phyloP scores from a whole-genome alignment of 1,140 invertebrate genomes.

The Drosophila rhopaloa region DNA sequence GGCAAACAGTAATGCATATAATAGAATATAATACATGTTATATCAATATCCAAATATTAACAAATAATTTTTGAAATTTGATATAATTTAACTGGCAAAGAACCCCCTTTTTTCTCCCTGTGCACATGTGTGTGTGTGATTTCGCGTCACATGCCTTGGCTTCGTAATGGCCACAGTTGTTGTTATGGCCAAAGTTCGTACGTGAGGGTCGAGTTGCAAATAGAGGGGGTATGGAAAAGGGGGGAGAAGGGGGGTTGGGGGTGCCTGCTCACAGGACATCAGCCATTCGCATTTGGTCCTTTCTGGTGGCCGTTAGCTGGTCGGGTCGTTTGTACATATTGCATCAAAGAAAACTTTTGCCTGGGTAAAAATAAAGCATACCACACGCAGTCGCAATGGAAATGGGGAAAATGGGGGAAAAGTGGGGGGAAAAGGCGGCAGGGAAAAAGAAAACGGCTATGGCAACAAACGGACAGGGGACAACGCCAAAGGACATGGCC shows the following conservation, averaged over 20 bases:
- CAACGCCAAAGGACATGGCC: conserved; percentile 50
- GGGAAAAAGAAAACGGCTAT: conserved; percentile 48
- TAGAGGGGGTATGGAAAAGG: conserved; percentile 9
- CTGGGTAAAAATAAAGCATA: conserved; percentile 62
- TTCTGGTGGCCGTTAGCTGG: conserved; percentile 53
- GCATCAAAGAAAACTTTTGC: conserved; percentile 78
- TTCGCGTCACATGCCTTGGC: conserved; percentile 62
- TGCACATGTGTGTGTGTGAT: conserved; percentile 30
- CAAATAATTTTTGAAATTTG: too few relatives aligned
- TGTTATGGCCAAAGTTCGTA: conserved; percentile 83
- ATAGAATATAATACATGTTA: too few relatives aligned
- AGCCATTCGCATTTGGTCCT: conserved; percentile 52
- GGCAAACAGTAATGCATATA: too few relatives aligned
- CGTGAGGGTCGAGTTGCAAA: conserved; percentile 74
- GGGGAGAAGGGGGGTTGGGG: neutral
- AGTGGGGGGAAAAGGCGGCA: conserved; percentile 18
- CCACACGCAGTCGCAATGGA: conserved; percentile 72
- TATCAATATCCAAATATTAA: too few relatives aligned
- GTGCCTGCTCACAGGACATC: conserved; percentile 36
- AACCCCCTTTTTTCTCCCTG: neutral
- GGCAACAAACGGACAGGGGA: conserved; percentile 47
- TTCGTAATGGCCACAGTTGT: conserved; percentile 81
- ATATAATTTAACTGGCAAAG: too few relatives aligned
- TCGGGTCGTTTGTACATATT: conserved; percentile 77
- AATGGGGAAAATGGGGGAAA: conserved; percentile 19